Evolutionary conservation across 53 echinoderm and acorn worm species (phyloP).

Genomic region (Mesocentrotus franciscanus): DNA sequence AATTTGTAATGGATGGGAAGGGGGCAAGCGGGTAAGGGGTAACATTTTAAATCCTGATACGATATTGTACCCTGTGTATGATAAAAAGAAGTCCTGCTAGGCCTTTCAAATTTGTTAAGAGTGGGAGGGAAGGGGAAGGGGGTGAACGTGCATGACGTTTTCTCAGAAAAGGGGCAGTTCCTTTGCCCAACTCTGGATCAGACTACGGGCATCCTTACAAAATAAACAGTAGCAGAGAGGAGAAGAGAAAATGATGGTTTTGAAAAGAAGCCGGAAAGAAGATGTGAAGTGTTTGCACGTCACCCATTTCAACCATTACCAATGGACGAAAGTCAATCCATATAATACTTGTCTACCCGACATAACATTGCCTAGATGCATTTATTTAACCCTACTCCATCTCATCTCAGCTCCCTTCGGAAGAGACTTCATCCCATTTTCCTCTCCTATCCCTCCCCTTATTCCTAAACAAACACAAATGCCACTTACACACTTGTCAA

Average conservation of each 20-base stretch:
- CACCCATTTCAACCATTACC: not conserved
- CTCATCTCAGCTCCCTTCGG: not conserved
- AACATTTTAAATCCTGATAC: no score
- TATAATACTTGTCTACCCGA: not conserved
- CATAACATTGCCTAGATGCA: constrained; percentile 26
- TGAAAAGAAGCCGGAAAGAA: not conserved
- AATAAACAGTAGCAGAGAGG: not conserved
- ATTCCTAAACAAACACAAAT: not conserved
- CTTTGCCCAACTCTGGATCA: not conserved
- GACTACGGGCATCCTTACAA: not conserved
- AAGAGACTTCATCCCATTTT: not conserved
- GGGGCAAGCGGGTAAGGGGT: no score
- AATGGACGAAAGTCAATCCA: not conserved
- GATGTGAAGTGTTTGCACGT: not conserved
- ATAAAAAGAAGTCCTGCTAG: no score
- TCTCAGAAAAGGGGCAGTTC: not conserved
- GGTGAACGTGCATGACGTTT: not conserved
- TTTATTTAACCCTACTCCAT: not conserved
- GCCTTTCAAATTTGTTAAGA: no score
- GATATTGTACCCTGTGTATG: no score
- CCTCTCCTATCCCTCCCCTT: not conserved
- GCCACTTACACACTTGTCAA: constrained; percentile 19
- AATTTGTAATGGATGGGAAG: no score
- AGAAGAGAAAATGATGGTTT: constrained; percentile 18
- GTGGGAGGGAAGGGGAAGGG: not conserved